Percentiles rank a stretch among this genome's conserved stretches.
phyloP scores from a whole-genome alignment of 2,797 vertebrate species.

The Borostomias antarcticus region DNA sequence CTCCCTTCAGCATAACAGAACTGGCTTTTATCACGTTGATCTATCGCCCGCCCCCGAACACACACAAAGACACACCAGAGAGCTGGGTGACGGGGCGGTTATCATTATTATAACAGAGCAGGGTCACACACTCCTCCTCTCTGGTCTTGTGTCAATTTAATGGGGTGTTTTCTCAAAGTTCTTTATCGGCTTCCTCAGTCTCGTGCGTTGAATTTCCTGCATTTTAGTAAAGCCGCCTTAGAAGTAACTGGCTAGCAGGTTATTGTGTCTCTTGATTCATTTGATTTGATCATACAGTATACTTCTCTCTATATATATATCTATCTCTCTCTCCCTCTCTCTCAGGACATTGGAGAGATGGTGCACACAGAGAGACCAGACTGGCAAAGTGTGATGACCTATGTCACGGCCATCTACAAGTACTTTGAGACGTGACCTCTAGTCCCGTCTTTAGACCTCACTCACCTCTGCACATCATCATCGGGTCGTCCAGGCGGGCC shows the following conservation, averaged over 20 bases:
- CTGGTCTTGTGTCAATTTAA: not conserved
- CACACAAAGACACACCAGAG: not conserved
- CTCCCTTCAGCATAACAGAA: not conserved
- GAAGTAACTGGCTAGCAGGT: too few relatives aligned
- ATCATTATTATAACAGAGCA: not conserved
- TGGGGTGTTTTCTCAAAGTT: too few relatives aligned
- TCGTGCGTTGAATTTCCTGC: too few relatives aligned
- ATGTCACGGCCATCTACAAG: slow-evolving; percentile 89
- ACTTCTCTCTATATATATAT: not conserved
- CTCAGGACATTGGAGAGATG: slow-evolving; percentile 89
- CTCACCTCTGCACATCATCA: not conserved
- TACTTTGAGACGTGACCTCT: slow-evolving; percentile 87
- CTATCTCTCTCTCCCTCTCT: slow-evolving; percentile 24
- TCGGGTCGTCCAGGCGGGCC: too few relatives aligned
- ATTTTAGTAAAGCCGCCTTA: too few relatives aligned
- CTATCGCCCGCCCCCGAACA: not conserved
- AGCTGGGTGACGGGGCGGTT: not conserved
- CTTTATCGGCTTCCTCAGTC: too few relatives aligned
- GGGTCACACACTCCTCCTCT: not conserved
- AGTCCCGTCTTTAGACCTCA: not conserved
- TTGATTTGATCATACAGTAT: not conserved
- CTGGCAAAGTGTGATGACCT: slow-evolving; percentile 89
- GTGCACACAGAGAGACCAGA: slow-evolving; percentile 85
- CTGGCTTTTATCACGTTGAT: not conserved
- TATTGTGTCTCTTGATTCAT: not conserved